Base-by-base conservation (phyloP, 2,797 vertebrate species). In the Microctenopoma steveboyesi region DNA sequence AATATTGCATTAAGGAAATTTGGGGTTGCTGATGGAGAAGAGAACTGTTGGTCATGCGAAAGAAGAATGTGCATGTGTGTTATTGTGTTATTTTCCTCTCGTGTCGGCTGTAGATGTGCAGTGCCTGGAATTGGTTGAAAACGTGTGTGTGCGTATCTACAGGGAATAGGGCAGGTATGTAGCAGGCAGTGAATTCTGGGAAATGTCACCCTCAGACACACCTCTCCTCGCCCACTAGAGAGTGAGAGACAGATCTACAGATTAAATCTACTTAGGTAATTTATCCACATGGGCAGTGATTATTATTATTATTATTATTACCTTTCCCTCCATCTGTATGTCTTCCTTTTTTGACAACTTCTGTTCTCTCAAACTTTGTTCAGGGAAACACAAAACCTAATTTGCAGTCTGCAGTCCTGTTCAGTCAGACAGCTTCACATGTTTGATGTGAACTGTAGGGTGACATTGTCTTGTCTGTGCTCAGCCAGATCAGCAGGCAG, bases 261-360 rank as follows among this genome's bases (percentile, higher is more conserved):
- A 84, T 88, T 81, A 88, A 92, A 91, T 93, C 87, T 90, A 83
- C 82, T 84, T 82, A 87, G 88, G 84, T 91, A 89, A 92, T 89
- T 91, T 88, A 87, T 81, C 79, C 55, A 63, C 72, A 84, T 53
- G 87, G 87, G 84, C 79, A 78, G 81, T 85, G 84, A 92, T 92
- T 22, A 22, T 22, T 22, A 22, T 22, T 22, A 22, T 22, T 22
- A 22, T 22, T 22, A 22, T 22, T 22, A 22, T 22, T 89, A 88
- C 60, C 49, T 61, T 83, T 79, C 68, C 46, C 50, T 60, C 54
- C 51, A 16, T 56, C 45, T 70, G 12, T 37, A n/a, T 49, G 25
- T 62, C 42, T 58, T 28, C 66, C 3, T 2, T 50, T 62, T 64
- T 43, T 22, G 13, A 10, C 33, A 53, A 50, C 71, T 33, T 63